phyloP scores from a whole-genome alignment of 2,113 vertebrate genomes.

The Neolamprologus fasciatus region DNA sequence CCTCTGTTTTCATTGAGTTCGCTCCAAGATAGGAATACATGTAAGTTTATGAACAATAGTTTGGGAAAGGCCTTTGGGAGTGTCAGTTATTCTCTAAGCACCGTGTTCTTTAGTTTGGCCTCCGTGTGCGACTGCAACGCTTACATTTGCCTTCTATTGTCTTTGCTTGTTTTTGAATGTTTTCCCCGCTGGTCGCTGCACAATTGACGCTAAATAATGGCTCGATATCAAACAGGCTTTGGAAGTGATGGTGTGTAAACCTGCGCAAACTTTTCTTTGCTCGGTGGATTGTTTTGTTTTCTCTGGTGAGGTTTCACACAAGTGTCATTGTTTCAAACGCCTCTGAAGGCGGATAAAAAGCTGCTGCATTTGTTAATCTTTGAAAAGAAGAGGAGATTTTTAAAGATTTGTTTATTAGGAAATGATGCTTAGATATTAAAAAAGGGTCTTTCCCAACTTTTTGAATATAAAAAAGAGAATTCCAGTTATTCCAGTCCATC shows the following conservation, averaged over 20 bases:
- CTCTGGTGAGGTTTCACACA: neutral
- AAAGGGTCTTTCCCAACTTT: neutral
- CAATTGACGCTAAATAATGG: neutral
- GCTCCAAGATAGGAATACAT: neutral
- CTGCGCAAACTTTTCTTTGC: neutral
- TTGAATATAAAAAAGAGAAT: accelerated
- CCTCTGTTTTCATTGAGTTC: neutral
- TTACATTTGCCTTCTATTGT: neutral
- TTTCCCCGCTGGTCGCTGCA: neutral
- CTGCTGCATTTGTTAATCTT: neutral
- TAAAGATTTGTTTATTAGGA: accelerated
- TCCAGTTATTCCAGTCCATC: neutral
- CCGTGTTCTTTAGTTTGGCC: neutral
- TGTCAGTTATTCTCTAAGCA: neutral
- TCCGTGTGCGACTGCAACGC: neutral
- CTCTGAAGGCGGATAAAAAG: neutral
- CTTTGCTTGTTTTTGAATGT: neutral
- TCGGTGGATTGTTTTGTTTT: neutral
- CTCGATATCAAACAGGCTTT: neutral
- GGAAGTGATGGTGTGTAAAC: neutral
- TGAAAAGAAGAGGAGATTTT: neutral
- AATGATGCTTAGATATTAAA: neutral
- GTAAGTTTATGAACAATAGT: neutral
- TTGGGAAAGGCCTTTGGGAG: neutral
- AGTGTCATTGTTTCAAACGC: neutral